phyloP scores from a whole-genome alignment of 2,888 invertebrate species.

The Agelastica alni region DNA sequence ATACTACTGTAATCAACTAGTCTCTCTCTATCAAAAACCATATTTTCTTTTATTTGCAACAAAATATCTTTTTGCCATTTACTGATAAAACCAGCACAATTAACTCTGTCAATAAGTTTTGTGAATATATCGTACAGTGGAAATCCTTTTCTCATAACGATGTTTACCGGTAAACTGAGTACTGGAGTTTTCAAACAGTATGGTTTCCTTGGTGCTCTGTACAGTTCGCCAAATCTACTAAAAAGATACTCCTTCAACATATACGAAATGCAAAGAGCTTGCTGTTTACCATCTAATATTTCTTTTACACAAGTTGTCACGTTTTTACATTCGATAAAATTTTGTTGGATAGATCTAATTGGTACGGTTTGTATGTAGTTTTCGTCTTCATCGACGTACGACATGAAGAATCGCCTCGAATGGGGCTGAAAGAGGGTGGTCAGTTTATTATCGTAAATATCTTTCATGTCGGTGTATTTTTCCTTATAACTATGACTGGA shows the following conservation, averaged over 20 bases:
- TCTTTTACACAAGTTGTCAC: conserved; percentile 38
- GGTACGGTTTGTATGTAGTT: conserved; percentile 21
- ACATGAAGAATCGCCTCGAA: conserved; percentile 35
- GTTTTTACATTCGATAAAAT: conserved; percentile 36
- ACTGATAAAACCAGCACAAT: conserved; percentile 41
- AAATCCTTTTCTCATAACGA: conserved; percentile 50
- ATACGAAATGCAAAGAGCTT: conserved; percentile 43
- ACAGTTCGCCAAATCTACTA: conserved; percentile 39
- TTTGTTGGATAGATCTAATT: conserved; percentile 16
- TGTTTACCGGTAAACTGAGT: conserved; percentile 47
- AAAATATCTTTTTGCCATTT: conserved; percentile 35
- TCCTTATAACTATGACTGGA: conserved; percentile 40
- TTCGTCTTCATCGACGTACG: conserved; percentile 8
- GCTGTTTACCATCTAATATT: conserved; percentile 36
- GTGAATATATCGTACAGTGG: conserved; percentile 44
- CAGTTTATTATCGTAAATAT: conserved; percentile 40
- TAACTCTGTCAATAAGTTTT: conserved; percentile 41
- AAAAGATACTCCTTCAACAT: conserved; percentile 44
- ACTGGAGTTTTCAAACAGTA: conserved; percentile 44
- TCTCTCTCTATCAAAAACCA: too few species aligned
- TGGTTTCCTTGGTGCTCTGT: conserved; percentile 37
- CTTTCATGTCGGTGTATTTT: conserved; percentile 40
- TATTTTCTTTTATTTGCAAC: conserved; percentile 8
- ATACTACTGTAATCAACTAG: too few species aligned
- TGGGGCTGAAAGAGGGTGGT: conserved; percentile 39